Conservation (phyloP, 2,888 invertebrate genomes). For the Phorcus lineatus region DNA sequence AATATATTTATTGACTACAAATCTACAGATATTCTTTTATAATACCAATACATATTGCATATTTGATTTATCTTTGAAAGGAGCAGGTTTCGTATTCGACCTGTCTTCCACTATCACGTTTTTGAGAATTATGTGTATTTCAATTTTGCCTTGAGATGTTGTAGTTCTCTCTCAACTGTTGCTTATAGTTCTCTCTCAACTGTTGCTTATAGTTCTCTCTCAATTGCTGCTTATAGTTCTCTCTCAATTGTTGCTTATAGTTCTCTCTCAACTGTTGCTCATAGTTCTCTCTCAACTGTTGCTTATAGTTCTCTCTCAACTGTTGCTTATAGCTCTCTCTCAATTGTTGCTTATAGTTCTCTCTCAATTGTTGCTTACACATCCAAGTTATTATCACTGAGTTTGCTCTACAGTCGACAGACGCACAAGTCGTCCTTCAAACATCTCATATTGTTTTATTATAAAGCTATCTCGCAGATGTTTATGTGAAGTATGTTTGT, state of each 20-base stretch:
- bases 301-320: not conserved
- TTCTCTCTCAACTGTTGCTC: too few species aligned
- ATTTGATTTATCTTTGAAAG: not conserved
- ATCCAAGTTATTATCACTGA: not conserved
- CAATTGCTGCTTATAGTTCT: not conserved
- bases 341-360: not conserved
- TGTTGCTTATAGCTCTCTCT: not conserved
- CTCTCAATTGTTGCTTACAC: too few species aligned
- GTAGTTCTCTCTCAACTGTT: not conserved
- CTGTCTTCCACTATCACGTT: not conserved
- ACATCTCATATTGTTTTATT: too few species aligned
- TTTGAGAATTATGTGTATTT: constrained; percentile 5
- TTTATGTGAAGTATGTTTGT: too few species aligned
- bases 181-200: not conserved
- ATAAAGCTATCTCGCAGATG: too few species aligned
- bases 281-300: not conserved
- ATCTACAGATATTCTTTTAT: constrained; percentile 22
- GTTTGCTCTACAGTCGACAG: too few species aligned
- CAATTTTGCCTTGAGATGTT: constrained; percentile 15
- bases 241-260: not conserved
- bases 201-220: not conserved
- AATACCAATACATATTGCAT: constrained; percentile 7
- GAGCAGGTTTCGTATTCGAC: not conserved
- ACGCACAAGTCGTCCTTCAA: too few species aligned
- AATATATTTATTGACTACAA: constrained; percentile 15